A percentile compares a stretch with the other conserved stretches of the same genome.
These are phyloP conservation scores for Triplophysa rosa DNA, from an alignment of 2,113 vertebrate genomes.

Conservation along the genomic window DNA sequence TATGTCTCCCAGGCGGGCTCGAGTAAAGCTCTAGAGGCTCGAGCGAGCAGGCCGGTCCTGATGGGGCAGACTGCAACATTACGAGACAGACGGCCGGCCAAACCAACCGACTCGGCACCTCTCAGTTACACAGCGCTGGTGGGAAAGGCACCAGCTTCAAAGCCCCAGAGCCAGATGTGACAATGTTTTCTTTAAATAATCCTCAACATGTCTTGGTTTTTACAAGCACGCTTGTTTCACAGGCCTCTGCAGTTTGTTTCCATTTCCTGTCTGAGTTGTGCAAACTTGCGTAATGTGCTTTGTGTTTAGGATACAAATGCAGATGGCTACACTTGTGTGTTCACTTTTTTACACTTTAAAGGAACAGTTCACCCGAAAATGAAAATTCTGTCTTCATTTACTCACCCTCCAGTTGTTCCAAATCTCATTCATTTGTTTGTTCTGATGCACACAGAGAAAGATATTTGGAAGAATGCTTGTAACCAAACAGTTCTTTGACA, in stretches of 20 bases:
- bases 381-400: too few relatives aligned
- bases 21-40: slow-evolving; percentile 31
- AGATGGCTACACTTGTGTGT: neutral
- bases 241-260: slow-evolving; percentile 37
- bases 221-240: slow-evolving; percentile 25
- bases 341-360: neutral
- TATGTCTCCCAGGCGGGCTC: slow-evolving; percentile 36
- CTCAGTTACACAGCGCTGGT: slow-evolving; percentile 31
- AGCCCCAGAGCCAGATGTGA: slow-evolving; percentile 48
- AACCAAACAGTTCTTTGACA: too few relatives aligned
- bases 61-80: slow-evolving; percentile 45
- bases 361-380: too few relatives aligned
- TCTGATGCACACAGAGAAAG: too few relatives aligned
- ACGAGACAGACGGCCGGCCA: slow-evolving; percentile 47
- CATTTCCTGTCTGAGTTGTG: slow-evolving; percentile 34
- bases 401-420: too few relatives aligned
- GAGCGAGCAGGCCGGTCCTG: slow-evolving; percentile 33
- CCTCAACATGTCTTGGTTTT: slow-evolving; percentile 22
- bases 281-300: slow-evolving; percentile 18
- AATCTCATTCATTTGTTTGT: too few relatives aligned
- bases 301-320: slow-evolving; percentile 9
- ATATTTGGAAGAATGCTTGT: too few relatives aligned
- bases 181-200: slow-evolving; percentile 39
- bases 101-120: slow-evolving; percentile 25
- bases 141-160: slow-evolving; percentile 49